Conservation (phyloP, 2,888 invertebrate species). For the Anarsia innoxiella region DNA sequence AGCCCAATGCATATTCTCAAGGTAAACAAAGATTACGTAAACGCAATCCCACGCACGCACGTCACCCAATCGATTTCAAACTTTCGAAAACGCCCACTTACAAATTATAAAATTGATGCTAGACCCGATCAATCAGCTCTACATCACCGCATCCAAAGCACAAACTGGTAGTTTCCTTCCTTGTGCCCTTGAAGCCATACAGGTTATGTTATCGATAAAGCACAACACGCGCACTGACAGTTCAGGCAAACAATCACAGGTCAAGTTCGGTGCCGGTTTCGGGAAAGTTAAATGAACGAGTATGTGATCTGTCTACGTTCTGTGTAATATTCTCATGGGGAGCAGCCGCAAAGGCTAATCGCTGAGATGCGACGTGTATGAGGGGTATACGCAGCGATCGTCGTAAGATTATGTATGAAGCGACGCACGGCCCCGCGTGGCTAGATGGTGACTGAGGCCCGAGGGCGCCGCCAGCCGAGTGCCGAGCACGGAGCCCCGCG, state of each 20-base stretch:
- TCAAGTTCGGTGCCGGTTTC: slow-evolving; percentile 58
- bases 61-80: slow-evolving; percentile 73
- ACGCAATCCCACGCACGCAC: slow-evolving; percentile 73
- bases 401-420: slow-evolving; percentile 33
- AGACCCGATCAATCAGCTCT: slow-evolving; percentile 44
- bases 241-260: slow-evolving; percentile 66
- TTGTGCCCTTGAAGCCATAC: slow-evolving; percentile 71
- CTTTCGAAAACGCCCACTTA: slow-evolving; percentile 74
- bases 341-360: slow-evolving; percentile 29
- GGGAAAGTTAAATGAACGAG: slow-evolving; percentile 33
- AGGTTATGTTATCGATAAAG: slow-evolving; percentile 74
- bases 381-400: slow-evolving; percentile 43
- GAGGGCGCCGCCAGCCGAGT: slow-evolving; percentile 53
- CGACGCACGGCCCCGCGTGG: slow-evolving; percentile 43
- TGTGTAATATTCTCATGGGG: slow-evolving; percentile 27
- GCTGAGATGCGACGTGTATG: slow-evolving; percentile 42
- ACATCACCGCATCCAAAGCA: slow-evolving; percentile 55
- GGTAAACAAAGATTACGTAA: slow-evolving; percentile 75
- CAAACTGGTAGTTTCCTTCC: slow-evolving; percentile 41
- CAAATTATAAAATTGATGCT: slow-evolving; percentile 47
- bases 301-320: slow-evolving; percentile 32
- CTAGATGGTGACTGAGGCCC: slow-evolving; percentile 56
- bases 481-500: slow-evolving; percentile 51
- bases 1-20: slow-evolving; percentile 68
- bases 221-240: slow-evolving; percentile 73